These are phyloP conservation scores for Oreocharis arfaki DNA, from an alignment of 2,113 vertebrate species.

Conservation along the genomic window DNA sequence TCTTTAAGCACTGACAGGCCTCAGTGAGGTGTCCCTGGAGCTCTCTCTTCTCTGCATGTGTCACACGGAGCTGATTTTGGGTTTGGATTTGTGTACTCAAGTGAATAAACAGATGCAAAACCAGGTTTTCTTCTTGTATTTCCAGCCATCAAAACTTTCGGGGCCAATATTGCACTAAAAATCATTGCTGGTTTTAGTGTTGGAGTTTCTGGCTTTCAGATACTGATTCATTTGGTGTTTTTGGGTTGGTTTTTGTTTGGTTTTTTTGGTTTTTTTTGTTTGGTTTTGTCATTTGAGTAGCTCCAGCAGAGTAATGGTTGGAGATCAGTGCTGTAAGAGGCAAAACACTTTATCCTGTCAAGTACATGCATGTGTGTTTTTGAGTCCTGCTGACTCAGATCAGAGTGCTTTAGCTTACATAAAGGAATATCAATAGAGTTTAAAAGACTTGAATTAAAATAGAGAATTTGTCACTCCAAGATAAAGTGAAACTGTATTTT, in stretches of 20 bases:
- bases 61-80: accelerated
- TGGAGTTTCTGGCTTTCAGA: neutral
- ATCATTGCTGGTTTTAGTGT: neutral
- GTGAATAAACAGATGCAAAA: neutral
- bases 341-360: neutral
- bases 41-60: neutral
- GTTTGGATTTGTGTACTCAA: neutral
- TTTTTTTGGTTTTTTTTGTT: neutral
- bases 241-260: neutral
- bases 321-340: neutral
- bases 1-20: neutral
- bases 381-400: neutral
- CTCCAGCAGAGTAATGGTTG: neutral
- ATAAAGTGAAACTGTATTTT: neutral
- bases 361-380: accelerated
- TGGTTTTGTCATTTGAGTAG: neutral
- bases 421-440: neutral
- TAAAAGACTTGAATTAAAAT: neutral
- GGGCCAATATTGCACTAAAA: neutral
- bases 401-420: neutral
- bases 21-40: neutral
- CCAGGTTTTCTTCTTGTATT: accelerated
- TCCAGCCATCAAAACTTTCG: neutral
- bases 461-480: neutral
- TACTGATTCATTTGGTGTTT: accelerated